A percentile compares a stretch with the other conserved stretches of the same genome.
phyloP scores from a whole-genome alignment of 2,797 vertebrate genomes.

The Acrocephalus scirpaceus region DNA sequence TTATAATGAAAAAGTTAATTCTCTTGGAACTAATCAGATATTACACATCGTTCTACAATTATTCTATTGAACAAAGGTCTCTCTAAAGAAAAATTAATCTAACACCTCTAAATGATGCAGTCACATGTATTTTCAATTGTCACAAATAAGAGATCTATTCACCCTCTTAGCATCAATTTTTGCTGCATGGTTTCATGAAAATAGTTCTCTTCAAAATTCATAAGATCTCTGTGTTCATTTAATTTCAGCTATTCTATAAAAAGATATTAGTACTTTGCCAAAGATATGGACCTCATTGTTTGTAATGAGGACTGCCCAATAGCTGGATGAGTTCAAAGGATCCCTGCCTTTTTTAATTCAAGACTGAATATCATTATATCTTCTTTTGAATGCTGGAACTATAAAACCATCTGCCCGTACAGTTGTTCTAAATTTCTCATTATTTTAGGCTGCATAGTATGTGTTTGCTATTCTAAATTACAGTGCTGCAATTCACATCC shows the following conservation, averaged over 20 bases:
- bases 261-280: neutral
- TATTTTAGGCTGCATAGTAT: neutral
- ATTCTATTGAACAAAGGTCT: conserved; percentile 10
- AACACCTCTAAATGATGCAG: neutral
- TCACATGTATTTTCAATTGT: conserved; percentile 24
- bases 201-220: neutral
- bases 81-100: conserved; percentile 45
- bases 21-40: conserved; percentile 35
- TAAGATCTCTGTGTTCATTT: neutral
- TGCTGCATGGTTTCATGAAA: neutral
- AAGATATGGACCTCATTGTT: neutral
- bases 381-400: neutral
- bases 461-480: conserved; percentile 25
- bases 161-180: conserved; percentile 4
- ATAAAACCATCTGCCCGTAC: neutral
- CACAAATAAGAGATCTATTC: neutral
- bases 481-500: neutral
- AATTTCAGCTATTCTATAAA: neutral
- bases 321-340: conserved; percentile 13
- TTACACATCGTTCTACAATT: neutral
- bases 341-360: conserved; percentile 15
- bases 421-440: conserved; percentile 29
- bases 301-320: conserved; percentile 2
- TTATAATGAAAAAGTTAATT: conserved; percentile 43
- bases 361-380: neutral